Evolutionary conservation across 1,140 invertebrate genomes (phyloP).

Genomic region (Globodera rostochiensis): DNA sequence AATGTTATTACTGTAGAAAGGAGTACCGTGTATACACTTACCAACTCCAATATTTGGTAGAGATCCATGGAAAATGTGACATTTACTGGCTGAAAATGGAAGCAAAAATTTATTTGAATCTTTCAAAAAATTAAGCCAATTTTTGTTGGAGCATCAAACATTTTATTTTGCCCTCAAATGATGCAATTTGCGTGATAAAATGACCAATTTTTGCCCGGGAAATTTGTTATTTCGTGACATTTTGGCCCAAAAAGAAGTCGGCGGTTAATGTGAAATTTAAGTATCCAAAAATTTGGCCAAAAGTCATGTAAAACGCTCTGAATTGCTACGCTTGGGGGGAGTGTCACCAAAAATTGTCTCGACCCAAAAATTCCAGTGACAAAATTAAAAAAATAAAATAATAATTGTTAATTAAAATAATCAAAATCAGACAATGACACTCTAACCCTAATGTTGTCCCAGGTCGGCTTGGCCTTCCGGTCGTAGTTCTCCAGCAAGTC

Average conservation of each 20-base stretch:
- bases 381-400: not conserved
- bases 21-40: constrained; percentile 28
- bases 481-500: constrained; percentile 64
- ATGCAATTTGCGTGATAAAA: not conserved
- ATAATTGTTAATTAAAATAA: not conserved
- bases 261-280: no score
- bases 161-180: not conserved
- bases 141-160: no score
- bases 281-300: no score
- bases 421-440: not conserved
- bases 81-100: constrained; percentile 49
- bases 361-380: no score
- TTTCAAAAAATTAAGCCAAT: not conserved
- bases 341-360: no score
- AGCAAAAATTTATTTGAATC: not conserved
- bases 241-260: not conserved
- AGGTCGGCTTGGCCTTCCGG: constrained; percentile 59
- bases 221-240: not conserved
- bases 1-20: constrained; percentile 9
- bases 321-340: no score
- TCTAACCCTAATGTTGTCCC: constrained; percentile 47
- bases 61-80: constrained; percentile 64
- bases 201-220: not conserved
- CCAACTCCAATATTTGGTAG: constrained; percentile 64
- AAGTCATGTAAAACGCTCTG: no score